Base-by-base conservation (phyloP, 2,888 invertebrate genomes). In the Metellina segmentata region DNA sequence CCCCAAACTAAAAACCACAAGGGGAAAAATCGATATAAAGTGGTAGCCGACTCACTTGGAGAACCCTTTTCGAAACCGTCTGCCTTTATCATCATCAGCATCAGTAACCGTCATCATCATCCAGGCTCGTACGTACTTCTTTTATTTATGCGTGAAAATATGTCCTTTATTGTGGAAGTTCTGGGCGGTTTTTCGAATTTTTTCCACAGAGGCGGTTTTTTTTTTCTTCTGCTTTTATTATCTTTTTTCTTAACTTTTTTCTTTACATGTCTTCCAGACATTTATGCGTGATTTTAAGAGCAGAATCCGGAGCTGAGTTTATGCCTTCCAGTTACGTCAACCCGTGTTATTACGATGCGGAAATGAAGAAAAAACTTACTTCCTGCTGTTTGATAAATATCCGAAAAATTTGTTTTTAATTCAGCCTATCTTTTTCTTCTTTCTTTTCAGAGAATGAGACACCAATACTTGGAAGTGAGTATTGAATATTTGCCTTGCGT, bases 71-170 rank as follows among this genome's bases (percentile, higher is more conserved):
- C 72, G 71, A 72, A 78, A 81, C 79, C 87, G 87, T 87, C 87
- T 81, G 87, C 72, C 72, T 87, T 87, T 87, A 87, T 87, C 85
- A 86, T 86, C 85, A 86, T 86, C 87, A 87, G 87, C 81, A 87
- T 87, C 87, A 79, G 87, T 87, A 86, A 86, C 86, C 61, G 86
- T 86, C 86, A 85, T 85, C 77, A 86, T 86, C 86, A 85, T 85
- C 85, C 20, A n/a, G 7, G n/a, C 34, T 49, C 70, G 78, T 78
- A 77, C 70, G 48, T 49, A 48, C 20, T 86, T 69, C 78, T 87
- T 87, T 87, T 87, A 87, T 79, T 81, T 87, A 87, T 87, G 87
- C 81, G 81, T 72, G 81, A 81, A 87, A 87, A 87, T 87, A 87
- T 87, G 87, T 87, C 79, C 72, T 70, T 81, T 74, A 81, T 87